A percentile compares a stretch with the other conserved stretches of the same genome.
Conservation (phyloP, 2,113 vertebrate species). For the Apistogramma diplotaenia region DNA sequence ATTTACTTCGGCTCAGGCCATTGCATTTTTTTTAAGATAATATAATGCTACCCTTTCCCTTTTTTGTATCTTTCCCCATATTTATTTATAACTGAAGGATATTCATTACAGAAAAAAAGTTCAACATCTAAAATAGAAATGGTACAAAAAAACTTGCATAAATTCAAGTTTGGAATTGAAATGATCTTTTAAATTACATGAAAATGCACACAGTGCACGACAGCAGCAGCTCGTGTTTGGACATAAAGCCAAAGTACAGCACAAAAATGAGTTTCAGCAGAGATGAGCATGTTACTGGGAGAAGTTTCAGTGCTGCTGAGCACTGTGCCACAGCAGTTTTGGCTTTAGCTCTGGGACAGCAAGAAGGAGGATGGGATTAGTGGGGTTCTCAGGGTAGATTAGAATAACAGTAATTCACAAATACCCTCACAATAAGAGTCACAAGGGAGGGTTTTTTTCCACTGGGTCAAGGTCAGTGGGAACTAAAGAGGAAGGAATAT, state of each 20-base stretch:
- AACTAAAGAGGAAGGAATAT: background rate
- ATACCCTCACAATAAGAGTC: slow-evolving; percentile 33
- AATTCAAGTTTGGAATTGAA: background rate
- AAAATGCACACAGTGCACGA: background rate
- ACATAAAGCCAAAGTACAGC: slow-evolving; percentile 1
- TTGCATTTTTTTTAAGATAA: background rate
- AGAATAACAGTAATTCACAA: slow-evolving; percentile 46
- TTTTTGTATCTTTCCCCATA: background rate
- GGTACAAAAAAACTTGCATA: too few relatives aligned
- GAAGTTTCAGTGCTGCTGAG: slow-evolving; percentile 21
- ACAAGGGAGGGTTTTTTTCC: background rate
- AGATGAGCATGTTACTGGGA: slow-evolving; percentile 19
- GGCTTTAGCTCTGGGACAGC: slow-evolving; percentile 37
- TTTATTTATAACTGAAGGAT: background rate
- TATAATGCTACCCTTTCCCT: background rate
- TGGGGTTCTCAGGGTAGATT: slow-evolving; percentile 51
- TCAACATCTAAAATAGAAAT: background rate
- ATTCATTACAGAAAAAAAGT: background rate
- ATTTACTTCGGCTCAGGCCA: background rate
- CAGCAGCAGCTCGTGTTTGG: background rate
- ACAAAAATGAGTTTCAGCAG: slow-evolving; percentile 12
- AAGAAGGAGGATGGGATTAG: slow-evolving; percentile 57
- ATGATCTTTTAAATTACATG: background rate
- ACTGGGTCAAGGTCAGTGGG: background rate
- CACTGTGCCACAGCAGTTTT: slow-evolving; percentile 25